These are phyloP conservation scores for Hirtodrosophila duncani DNA, from an alignment of 2,888 invertebrate species.

Conservation along the genomic window DNA sequence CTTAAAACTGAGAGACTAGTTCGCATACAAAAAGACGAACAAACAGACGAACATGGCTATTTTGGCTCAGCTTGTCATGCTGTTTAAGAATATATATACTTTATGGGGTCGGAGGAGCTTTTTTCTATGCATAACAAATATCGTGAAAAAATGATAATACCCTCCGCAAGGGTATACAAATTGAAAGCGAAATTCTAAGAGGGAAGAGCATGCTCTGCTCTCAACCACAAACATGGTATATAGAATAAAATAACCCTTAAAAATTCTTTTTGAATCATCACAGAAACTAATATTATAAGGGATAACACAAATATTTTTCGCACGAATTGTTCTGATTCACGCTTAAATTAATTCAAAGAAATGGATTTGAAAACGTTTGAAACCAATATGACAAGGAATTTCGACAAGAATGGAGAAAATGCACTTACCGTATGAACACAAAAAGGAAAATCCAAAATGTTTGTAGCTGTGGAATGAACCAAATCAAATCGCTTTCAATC, in stretches of 20 bases:
- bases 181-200: no score
- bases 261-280: constrained; percentile 17
- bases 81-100: no score
- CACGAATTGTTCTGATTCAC: constrained; percentile 42
- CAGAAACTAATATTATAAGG: constrained; percentile 10
- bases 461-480: constrained; percentile 6
- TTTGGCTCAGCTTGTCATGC: no score
- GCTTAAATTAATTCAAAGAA: constrained; percentile 37
- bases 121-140: no score
- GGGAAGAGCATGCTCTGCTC: no score
- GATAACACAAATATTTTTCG: constrained; percentile 50
- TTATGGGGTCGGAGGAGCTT: no score
- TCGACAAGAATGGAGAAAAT: not conserved
- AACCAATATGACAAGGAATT: not conserved
- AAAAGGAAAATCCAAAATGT: constrained; percentile 44
- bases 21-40: no score
- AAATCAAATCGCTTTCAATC: constrained; percentile 9
- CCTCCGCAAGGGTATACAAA: no score
- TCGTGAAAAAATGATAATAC: no score
- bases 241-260: constrained; percentile 44
- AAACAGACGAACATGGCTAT: no score
- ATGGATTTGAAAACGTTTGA: constrained; percentile 15
- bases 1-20: no score
- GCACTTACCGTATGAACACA: constrained; percentile 36
- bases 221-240: no score